Conservation (phyloP, 2,113 vertebrate species). For the Fregata magnificens region DNA sequence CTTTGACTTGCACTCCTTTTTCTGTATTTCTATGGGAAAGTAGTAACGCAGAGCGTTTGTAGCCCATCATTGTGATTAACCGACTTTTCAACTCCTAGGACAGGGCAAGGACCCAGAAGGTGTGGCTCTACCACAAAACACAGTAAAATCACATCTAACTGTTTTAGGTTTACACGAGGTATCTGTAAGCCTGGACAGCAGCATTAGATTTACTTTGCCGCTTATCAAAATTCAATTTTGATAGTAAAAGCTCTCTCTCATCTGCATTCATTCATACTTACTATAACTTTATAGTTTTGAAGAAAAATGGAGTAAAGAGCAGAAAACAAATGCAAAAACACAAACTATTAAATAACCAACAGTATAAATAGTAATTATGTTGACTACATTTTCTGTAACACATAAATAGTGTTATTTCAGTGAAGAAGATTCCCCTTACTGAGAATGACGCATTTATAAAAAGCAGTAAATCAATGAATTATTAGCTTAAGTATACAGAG, state of each 20-base stretch:
- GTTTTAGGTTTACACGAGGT: not conserved
- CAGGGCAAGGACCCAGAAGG: not conserved
- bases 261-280: not conserved
- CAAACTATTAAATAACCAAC: not conserved
- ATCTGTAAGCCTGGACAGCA: not conserved
- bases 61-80: not conserved
- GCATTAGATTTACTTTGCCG: not conserved
- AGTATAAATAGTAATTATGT: not conserved
- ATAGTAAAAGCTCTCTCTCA: not conserved
- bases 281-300: not conserved
- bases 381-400: not conserved
- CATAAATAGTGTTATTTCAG: not conserved
- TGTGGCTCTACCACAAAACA: not conserved
- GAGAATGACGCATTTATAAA: not conserved
- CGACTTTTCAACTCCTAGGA: not conserved
- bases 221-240: not conserved
- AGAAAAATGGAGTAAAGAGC: not conserved
- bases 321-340: not conserved
- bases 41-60: not conserved
- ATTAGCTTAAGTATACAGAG: not conserved
- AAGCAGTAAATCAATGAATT: not conserved
- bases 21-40: not conserved
- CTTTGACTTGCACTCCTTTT: not conserved
- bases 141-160: not conserved
- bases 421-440: not conserved